Conservation (phyloP, 2,797 vertebrate species). For the Syncerus caffer region DNA sequence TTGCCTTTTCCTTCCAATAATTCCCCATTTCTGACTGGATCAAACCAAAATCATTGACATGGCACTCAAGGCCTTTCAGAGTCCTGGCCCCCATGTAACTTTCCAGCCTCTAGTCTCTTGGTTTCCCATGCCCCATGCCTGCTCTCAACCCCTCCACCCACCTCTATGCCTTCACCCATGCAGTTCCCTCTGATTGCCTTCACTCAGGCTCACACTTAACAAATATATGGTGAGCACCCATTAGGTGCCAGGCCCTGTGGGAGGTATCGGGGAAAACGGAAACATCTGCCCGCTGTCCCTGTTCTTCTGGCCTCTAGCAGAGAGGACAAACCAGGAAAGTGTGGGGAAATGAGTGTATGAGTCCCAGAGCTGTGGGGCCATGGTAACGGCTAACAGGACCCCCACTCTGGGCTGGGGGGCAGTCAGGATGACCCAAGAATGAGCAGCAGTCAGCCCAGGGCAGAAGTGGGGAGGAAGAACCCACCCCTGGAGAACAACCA, state of each 20-base stretch:
- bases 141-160: fast-evolving
- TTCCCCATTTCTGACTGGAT: not conserved
- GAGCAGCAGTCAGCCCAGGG: not conserved
- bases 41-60: not conserved
- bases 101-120: not conserved
- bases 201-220: not conserved
- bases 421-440: not conserved
- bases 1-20: not conserved
- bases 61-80: not conserved
- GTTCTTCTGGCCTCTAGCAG: not conserved
- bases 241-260: not conserved
- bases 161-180: not conserved
- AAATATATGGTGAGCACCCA: not conserved
- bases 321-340: not conserved
- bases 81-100: not conserved
- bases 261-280: not conserved
- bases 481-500: not conserved
- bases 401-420: not conserved
- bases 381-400: not conserved
- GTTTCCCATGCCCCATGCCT: fast-evolving
- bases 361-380: not conserved
- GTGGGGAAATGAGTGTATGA: not conserved
- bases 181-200: not conserved
- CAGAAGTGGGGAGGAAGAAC: not conserved
- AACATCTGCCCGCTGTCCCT: fast-evolving